Base-by-base conservation (phyloP, 1,140 invertebrate genomes). In the Diabrotica undecimpunctata region DNA sequence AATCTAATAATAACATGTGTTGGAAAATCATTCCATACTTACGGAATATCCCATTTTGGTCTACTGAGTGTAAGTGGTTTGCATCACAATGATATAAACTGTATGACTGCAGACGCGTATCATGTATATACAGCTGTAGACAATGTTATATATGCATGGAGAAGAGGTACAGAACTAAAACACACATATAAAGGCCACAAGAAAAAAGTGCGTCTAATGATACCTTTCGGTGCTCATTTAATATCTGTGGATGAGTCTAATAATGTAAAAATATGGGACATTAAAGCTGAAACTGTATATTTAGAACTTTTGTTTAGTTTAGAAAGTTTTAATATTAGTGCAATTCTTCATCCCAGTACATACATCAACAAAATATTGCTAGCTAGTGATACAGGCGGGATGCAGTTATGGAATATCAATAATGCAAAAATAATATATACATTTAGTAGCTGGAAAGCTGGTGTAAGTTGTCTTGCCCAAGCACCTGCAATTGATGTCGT, bases 361-460 rank as follows among this genome's bases (percentile, higher is more conserved):
- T 99, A 98, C 76, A 78, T 96, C 3, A 98, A 99, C 77, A 99
- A 98, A 82, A 86, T 98, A 55, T 77, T 99, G n/a, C 79, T 99
- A 55, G 96, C 91, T 10, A 96, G 94, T 71, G 83, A 88, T 60
- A 93, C 98, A 79, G 97, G 96, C 0, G 77, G 82, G 46, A 68
- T 99, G 64, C 93, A 97, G 72, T 78, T 98, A 54, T 96, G 94
- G 92, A 99, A 98, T 81, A 81, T 98, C 5, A 89, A 89, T 61
- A 87, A 87, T 69, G 83, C 86, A 59, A 92, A 90, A 75, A 81
- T 92, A 66, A 83, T 98, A 56, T 90, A 92, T 75, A 87, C 86
- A 0, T 96, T 98, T 76, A 80, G 84, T 67, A 91, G 92, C 65
- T 97, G 93, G 90, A 78, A 82, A 0, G 84, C 83, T 9, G 62